A percentile compares a stretch with the other conserved stretches of the same genome.
These are phyloP conservation scores for Sebastes itinus DNA, from an alignment of 2,797 vertebrate genomes.

Conservation along the genomic window DNA sequence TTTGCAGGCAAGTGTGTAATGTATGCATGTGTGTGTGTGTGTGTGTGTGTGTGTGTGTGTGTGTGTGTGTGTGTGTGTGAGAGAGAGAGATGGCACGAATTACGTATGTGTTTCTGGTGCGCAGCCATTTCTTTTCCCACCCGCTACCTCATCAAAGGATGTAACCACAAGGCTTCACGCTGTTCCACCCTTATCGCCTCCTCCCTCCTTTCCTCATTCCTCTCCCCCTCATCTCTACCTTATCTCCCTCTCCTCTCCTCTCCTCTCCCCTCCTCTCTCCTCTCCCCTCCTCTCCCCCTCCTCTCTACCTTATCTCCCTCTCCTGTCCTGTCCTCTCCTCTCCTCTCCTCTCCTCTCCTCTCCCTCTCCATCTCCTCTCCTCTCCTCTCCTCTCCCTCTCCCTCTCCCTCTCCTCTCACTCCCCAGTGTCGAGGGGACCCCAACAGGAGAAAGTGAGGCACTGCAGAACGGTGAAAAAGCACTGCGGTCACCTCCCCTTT, in stretches of 20 bases:
- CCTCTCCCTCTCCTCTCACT: constrained; percentile 2
- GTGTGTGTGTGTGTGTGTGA: too few relatives aligned
- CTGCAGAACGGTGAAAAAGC: constrained; percentile 66
- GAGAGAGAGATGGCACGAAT: constrained; percentile 28
- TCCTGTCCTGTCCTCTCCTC: constrained; percentile 6
- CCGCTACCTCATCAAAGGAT: constrained; percentile 78
- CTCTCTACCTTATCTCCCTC: not conserved
- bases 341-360: constrained; percentile 3
- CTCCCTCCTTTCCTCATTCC: constrained; percentile 17
- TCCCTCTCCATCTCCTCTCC: not conserved
- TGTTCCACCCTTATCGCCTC: constrained; percentile 62
- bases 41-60: constrained; percentile 18
- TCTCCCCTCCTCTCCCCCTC: not conserved
- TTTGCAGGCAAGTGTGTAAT: constrained; percentile 42
- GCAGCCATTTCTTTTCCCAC: constrained; percentile 54
- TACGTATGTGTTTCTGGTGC: constrained; percentile 55
- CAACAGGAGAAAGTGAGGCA: constrained; percentile 67
- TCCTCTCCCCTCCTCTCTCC: not conserved
- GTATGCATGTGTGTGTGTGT: constrained; percentile 17
- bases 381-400: not conserved
- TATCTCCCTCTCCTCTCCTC: not conserved
- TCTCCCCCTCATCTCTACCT: constrained; percentile 14
- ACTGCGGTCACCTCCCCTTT: constrained; percentile 80
- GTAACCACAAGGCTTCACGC: constrained; percentile 78
- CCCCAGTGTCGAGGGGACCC: constrained; percentile 72